Percentiles rank a stretch among this genome's conserved stretches.
phyloP scores from a whole-genome alignment of 1,140 invertebrate species.

The Panagrolaimus sp. region DNA sequence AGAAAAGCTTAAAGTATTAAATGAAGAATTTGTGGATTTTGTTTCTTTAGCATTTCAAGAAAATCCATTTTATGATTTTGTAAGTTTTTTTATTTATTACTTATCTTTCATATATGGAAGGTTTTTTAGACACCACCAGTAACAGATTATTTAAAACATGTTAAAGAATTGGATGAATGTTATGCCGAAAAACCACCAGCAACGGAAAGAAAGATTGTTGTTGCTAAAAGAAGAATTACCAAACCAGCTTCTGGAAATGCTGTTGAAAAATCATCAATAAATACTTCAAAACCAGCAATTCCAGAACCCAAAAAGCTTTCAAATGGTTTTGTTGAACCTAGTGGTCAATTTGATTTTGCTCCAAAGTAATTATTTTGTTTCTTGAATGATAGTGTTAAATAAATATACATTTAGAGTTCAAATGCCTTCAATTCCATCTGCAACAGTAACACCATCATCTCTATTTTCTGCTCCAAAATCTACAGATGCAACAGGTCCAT shows the following conservation, averaged over 20 bases:
- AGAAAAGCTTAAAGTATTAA: not conserved
- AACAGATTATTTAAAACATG: not conserved
- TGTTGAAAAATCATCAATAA: too few species aligned
- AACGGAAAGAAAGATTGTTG: too few species aligned
- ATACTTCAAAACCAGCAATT: too few species aligned
- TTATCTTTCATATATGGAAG: not conserved
- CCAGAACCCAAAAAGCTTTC: not conserved
- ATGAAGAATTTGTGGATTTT: conserved; percentile 5
- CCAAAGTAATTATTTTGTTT: not conserved
- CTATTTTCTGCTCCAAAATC: not conserved
- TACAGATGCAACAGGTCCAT: not conserved
- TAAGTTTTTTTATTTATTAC: not conserved
- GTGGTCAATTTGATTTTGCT: not conserved
- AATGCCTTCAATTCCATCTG: not conserved
- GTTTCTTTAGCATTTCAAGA: not conserved
- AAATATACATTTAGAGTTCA: not conserved
- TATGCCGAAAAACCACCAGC: not conserved
- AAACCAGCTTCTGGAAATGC: too few species aligned
- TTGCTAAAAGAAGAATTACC: too few species aligned
- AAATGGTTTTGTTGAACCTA: not conserved
- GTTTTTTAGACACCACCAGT: not conserved
- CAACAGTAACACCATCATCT: not conserved
- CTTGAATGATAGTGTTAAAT: not conserved
- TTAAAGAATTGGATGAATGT: not conserved
- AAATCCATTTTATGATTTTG: not conserved